phyloP scores from a whole-genome alignment of 2,113 vertebrate species.

The Meleagris gallopavo region DNA sequence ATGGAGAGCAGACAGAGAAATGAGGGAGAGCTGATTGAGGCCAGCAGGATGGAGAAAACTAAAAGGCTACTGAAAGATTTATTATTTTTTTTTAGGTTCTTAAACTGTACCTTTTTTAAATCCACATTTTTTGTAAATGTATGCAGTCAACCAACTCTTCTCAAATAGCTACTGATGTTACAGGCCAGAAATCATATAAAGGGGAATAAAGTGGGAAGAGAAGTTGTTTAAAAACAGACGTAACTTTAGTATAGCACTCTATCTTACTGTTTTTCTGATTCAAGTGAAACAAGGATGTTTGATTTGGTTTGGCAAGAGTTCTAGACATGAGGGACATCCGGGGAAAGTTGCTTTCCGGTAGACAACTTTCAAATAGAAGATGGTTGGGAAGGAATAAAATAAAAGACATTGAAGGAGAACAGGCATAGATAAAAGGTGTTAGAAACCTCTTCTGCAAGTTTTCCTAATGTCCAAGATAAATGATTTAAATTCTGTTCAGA shows the following conservation, averaged over 20 bases:
- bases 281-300: background rate
- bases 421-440: background rate
- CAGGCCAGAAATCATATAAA: background rate
- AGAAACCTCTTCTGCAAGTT: background rate
- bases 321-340: background rate
- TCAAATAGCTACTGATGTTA: background rate
- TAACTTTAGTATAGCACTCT: background rate
- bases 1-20: background rate
- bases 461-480: background rate
- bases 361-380: background rate
- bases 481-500: background rate
- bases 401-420: background rate
- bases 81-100: background rate
- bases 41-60: background rate
- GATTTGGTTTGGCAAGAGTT: background rate
- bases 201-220: background rate
- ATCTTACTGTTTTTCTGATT: background rate
- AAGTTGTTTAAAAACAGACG: background rate
- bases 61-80: background rate
- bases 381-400: background rate
- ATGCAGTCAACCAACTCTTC: background rate
- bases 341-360: background rate
- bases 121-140: background rate
- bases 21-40: background rate
- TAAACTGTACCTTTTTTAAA: background rate